Conservation (phyloP, 2,113 vertebrate genomes). For the Naja naja region DNA sequence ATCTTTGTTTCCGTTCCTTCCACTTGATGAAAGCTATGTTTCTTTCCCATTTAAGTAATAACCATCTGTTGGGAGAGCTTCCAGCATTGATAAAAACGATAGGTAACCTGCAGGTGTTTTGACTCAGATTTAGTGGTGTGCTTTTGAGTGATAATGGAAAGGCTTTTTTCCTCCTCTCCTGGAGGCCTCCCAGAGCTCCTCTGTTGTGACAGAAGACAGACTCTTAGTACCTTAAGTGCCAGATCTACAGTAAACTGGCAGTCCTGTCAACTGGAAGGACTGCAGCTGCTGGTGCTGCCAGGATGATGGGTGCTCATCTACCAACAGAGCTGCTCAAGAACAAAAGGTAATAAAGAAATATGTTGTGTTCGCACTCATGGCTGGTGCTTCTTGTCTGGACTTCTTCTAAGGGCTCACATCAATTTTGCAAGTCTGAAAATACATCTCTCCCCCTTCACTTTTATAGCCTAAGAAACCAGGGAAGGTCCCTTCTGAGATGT, state of each 20-base stretch:
- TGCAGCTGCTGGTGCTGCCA: background rate
- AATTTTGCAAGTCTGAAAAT: background rate
- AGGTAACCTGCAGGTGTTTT: constrained; percentile 52
- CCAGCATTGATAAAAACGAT: constrained; percentile 33
- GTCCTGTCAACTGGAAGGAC: background rate
- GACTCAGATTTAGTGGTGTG: constrained; percentile 36
- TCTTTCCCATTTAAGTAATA: constrained; percentile 58
- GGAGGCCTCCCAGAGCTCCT: constrained; percentile 15
- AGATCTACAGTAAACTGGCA: background rate
- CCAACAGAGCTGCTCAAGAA: background rate
- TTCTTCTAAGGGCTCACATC: background rate
- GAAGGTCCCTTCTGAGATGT: background rate
- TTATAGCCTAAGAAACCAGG: background rate
- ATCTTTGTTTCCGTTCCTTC: constrained; percentile 43
- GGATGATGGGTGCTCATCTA: background rate
- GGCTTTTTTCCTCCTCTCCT: background rate
- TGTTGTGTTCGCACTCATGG: background rate
- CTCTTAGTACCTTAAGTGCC: background rate
- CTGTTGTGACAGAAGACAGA: constrained; percentile 20
- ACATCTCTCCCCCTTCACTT: background rate
- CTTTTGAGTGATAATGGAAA: constrained; percentile 7
- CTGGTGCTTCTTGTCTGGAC: background rate
- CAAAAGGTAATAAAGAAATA: background rate
- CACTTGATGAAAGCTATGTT: constrained; percentile 26
- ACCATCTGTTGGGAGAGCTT: constrained; percentile 45